Evolutionary conservation across 2,888 invertebrate species (phyloP), one percentile per base, ranked within the genome.

Genomic region (Crossocerus cetratus): DNA sequence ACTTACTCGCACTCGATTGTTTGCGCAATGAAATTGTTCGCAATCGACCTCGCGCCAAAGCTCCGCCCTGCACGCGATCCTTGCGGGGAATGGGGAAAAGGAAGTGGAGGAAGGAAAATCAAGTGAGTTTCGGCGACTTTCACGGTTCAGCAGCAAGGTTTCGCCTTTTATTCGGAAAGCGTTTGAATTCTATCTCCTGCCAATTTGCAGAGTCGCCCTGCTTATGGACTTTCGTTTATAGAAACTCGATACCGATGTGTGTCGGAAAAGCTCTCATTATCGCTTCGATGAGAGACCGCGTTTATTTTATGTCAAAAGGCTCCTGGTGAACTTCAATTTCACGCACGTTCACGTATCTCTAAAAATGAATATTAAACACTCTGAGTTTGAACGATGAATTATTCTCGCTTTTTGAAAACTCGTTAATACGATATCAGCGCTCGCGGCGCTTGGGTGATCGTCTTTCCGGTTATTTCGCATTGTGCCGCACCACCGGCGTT

Each of bases 171-270:
- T n/a, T 44, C 20, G 32, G 32, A 55, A 13, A 4, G 42, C 22
- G 45, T 53, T 13, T 43, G 65, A 77, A 44, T 70, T 77, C 18
- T 43, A 42, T 45, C 23, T 21, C 23, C 21, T 45, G 43, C 69
- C 64, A 72, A 73, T 78, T 79, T 78, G 61, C 22, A 49, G 71
- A 75, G 59, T 77, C 75, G 43, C 54, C 20, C 64, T 43, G 45
- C 61, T 68, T 63, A 57, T 64, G 71, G 65, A 43, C 65, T 23
- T 57, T 76, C 60, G 49, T n/a, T 13, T 42, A 23, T 54, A 20
- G n/a, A n/a, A 20, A 44, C 14, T 58, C 21, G 20, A 64, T 44
- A 64, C 60, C 22, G 70, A 65, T 55, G 56, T 59, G 56, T 59
- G 44, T 60, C 55, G 43, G 55, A 69, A 66, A 49, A 16, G 49